Conservation (phyloP, 2,797 vertebrate genomes). For the Oreochromis grahami region DNA sequence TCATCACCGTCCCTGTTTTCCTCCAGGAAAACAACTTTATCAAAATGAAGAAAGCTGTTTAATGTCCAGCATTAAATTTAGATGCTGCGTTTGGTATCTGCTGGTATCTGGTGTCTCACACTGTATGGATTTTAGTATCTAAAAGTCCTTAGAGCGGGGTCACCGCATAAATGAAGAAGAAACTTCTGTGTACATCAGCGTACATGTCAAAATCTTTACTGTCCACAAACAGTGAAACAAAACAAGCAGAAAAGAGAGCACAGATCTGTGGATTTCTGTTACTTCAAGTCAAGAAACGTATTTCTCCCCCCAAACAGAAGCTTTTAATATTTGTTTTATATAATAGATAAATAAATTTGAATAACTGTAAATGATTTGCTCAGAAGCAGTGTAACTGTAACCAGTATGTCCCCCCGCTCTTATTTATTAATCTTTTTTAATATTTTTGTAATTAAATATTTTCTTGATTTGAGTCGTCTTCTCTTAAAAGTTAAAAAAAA, state of each 20-base stretch:
- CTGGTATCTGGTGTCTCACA: not conserved
- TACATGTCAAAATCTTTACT: not conserved
- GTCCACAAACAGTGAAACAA: not conserved
- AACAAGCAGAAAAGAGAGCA: not conserved
- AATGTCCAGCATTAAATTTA: not conserved
- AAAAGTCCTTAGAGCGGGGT: not conserved
- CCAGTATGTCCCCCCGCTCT: not conserved
- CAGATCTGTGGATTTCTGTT: not conserved
- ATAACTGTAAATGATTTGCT: not conserved
- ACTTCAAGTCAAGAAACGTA: accelerated
- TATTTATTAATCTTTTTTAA: not conserved
- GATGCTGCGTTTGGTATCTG: not conserved
- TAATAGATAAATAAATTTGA: accelerated
- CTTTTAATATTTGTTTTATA: not conserved
- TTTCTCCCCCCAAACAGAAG: not conserved
- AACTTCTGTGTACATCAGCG: not conserved
- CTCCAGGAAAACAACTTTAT: not conserved
- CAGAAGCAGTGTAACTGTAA: not conserved
- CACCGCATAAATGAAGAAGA: not conserved
- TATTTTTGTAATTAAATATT: not conserved
- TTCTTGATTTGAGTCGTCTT: not conserved
- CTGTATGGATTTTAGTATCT: not conserved
- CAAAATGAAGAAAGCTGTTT: not conserved
- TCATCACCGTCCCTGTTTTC: accelerated
- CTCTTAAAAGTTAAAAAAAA: not conserved